Base-by-base conservation (phyloP, 2,113 vertebrate genomes). In the Notarius quadriscutis region DNA sequence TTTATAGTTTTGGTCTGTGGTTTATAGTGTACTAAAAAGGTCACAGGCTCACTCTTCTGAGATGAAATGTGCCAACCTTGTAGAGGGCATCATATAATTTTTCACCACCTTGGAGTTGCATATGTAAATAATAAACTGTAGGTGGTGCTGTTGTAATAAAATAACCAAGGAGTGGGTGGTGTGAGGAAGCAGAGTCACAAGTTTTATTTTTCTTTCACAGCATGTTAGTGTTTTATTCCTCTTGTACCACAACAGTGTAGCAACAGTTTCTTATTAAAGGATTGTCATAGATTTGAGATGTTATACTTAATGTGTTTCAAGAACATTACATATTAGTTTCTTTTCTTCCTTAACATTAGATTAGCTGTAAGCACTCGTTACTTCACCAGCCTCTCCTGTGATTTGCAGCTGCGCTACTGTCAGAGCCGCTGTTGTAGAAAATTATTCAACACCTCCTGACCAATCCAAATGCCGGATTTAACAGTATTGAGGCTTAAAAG, bases 81-180 rank as follows among this genome's bases (percentile, higher is more conserved):
- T 10, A 34, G 27, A 69, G 4, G 27, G 27, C 67, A 69, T 1
- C 30, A 11, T 1, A 10, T 27, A 50, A 50, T 50, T 50, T 1
- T 75, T 51, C 41, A 75, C 4, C 4, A 7, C 18, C 20, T 75
- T 11, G 1, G 3, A 75, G 41, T 75, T 50, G 34, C 18, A 48
- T 75, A 50, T 50, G 20, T 51, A 22, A 50, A 41, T 25, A 75
- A 25, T 50, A 50, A 75, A 75, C 41, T 11, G 18, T 30, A n/a
- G 22, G 72, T 50, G 18, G 72, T 50, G 72, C 72, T 75, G 41
- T 51, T 75, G 72, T 75, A 51, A 75, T 51, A 25, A 75, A 75
- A 51, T 11, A 75, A 50, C 51, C 20, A 53, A 3, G 3, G 6
- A n/a, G 41, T 53, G 4, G 22, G 5, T 53, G 20, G 17, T 48